These are phyloP conservation scores for Micropoecilia bifurca DNA, from an alignment of 2,797 vertebrate species.

Conservation along the genomic window DNA sequence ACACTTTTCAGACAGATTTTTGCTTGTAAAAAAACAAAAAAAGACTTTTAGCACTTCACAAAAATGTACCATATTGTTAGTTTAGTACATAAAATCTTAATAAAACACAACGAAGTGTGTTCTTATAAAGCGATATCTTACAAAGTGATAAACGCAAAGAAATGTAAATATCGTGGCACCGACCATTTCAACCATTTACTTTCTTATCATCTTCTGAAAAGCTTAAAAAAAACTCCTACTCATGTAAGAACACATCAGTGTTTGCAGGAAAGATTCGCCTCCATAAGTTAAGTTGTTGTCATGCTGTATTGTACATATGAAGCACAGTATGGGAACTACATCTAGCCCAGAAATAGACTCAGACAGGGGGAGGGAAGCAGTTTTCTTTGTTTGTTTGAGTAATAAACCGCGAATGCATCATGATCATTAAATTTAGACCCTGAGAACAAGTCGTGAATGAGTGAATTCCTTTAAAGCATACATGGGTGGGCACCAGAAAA, in stretches of 20 bases:
- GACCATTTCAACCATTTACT: background rate
- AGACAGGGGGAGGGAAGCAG: conserved; percentile 31
- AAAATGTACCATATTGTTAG: background rate
- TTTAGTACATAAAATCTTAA: background rate
- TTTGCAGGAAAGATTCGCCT: conserved; percentile 8
- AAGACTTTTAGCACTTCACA: background rate
- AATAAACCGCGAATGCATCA: conserved; percentile 69
- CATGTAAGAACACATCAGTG: conserved; percentile 13
- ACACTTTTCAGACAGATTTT: conserved; percentile 1
- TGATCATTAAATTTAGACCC: conserved; percentile 64
- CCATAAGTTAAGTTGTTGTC: conserved; percentile 46
- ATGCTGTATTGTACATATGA: conserved; percentile 44
- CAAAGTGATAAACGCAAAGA: background rate
- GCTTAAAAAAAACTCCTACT: background rate
- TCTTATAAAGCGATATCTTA: background rate
- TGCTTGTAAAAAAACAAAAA: background rate
- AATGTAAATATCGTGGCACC: conserved; percentile 3
- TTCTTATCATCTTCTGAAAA: conserved; percentile 5
- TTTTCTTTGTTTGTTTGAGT: conserved; percentile 78
- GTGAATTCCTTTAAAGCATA: conserved; percentile 74
- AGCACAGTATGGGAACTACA: conserved; percentile 79
- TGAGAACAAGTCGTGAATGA: conserved; percentile 79
- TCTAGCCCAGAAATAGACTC: conserved; percentile 75
- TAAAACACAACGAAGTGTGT: background rate
- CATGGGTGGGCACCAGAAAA: conserved; percentile 68